Percentiles rank a stretch among this genome's conserved stretches.
Evolutionary conservation across 2,113 vertebrate genomes (phyloP).

Genomic region (Buteo buteo): DNA sequence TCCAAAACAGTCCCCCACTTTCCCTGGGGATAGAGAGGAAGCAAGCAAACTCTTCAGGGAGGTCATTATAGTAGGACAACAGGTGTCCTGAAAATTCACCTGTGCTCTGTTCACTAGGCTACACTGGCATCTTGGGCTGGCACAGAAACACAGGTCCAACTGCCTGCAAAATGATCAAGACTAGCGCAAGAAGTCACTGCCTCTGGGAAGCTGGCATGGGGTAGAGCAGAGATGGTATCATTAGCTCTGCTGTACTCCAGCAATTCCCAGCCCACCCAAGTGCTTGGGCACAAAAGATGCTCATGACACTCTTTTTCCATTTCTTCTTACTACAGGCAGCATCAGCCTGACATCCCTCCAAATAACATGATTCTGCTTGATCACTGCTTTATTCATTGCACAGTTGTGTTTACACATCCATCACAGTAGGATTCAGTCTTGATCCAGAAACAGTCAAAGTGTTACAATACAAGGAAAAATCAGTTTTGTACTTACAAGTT

Average conservation of each 20-base stretch:
- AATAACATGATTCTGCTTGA: not conserved
- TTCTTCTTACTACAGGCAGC: not conserved
- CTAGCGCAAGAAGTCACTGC: not conserved
- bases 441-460: not conserved
- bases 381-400: not conserved
- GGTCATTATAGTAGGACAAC: not conserved
- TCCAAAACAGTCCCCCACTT: not conserved
- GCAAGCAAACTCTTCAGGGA: not conserved
- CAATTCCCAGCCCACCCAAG: not conserved
- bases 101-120: not conserved
- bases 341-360: not conserved
- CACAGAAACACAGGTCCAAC: not conserved
- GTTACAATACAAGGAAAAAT: too few species aligned
- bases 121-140: not conserved
- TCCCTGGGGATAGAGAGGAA: not conserved
- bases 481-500: too few species aligned
- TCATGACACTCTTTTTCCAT: not conserved
- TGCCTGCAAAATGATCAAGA: not conserved
- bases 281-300: not conserved
- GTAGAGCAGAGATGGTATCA: not conserved
- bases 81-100: not conserved
- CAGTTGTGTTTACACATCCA: not conserved
- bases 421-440: not conserved
- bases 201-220: not conserved
- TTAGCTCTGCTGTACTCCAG: not conserved